Evolutionary conservation across 2,113 vertebrate genomes (phyloP).

Genomic region (Microcebus jonahi): DNA sequence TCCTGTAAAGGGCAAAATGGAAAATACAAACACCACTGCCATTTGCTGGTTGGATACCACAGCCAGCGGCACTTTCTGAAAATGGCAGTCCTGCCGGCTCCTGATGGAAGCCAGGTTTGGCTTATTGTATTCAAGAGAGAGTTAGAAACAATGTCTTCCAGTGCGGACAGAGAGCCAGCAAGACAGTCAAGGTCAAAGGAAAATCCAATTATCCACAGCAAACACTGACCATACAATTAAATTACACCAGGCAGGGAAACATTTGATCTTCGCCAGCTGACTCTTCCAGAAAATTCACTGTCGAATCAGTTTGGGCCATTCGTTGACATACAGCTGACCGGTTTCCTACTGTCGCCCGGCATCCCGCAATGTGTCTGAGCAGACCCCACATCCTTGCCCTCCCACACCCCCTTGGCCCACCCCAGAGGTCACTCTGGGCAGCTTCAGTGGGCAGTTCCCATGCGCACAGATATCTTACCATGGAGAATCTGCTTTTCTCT

Average conservation of each 20-base stretch:
- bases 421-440: background rate
- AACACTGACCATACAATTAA: slow-evolving; percentile 53
- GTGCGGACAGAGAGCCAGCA: slow-evolving; percentile 6
- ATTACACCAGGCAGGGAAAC: slow-evolving; percentile 56
- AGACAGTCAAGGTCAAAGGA: slow-evolving; percentile 67
- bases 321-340: background rate
- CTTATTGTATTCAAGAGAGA: background rate
- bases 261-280: slow-evolving; percentile 41
- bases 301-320: background rate
- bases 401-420: background rate
- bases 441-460: background rate
- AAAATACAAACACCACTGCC: background rate
- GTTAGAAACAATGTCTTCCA: background rate
- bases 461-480: accelerated
- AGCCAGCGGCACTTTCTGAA: background rate
- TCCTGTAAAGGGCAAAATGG: slow-evolving; percentile 48
- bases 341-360: background rate
- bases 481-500: background rate
- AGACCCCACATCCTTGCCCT: accelerated
- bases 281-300: slow-evolving; percentile 57
- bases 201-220: slow-evolving; percentile 64
- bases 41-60: background rate
- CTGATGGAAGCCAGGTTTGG: background rate
- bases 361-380: background rate
- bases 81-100: background rate